Evolutionary conservation across 2,797 vertebrate species (phyloP).

Genomic region (Spinus olivaceus): DNA sequence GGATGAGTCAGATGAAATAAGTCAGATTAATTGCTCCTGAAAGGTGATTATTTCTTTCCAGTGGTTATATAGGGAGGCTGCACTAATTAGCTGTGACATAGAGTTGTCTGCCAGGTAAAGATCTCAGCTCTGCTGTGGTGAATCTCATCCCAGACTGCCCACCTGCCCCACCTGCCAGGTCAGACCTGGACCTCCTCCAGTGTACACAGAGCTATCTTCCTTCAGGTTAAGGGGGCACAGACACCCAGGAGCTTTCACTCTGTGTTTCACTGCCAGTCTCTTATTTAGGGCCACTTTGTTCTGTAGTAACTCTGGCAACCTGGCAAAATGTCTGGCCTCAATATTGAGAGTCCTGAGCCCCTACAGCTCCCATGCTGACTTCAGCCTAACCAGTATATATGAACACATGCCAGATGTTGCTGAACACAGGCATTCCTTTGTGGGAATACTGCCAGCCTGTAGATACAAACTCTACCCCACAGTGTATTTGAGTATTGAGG

Average conservation of each 20-base stretch:
- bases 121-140: not conserved
- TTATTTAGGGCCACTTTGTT: not conserved
- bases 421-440: constrained; percentile 36
- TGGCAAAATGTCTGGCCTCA: not conserved
- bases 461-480: not conserved
- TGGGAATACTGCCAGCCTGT: not conserved
- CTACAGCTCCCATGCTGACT: not conserved
- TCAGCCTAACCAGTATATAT: not conserved
- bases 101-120: not conserved
- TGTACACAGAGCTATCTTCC: not conserved
- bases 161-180: not conserved
- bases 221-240: not conserved
- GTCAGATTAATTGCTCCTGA: not conserved
- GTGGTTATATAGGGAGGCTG: not conserved
- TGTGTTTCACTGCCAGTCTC: not conserved
- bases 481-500: not conserved
- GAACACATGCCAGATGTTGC: not conserved
- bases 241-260: not conserved
- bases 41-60: not conserved
- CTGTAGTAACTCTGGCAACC: constrained; percentile 5
- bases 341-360: not conserved
- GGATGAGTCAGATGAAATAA: not conserved
- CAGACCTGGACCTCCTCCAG: accelerated
- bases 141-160: not conserved
- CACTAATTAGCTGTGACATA: not conserved